These are phyloP conservation scores for Pseudococcus longispinus DNA, from an alignment of 2,888 invertebrate species.

Conservation along the genomic window DNA sequence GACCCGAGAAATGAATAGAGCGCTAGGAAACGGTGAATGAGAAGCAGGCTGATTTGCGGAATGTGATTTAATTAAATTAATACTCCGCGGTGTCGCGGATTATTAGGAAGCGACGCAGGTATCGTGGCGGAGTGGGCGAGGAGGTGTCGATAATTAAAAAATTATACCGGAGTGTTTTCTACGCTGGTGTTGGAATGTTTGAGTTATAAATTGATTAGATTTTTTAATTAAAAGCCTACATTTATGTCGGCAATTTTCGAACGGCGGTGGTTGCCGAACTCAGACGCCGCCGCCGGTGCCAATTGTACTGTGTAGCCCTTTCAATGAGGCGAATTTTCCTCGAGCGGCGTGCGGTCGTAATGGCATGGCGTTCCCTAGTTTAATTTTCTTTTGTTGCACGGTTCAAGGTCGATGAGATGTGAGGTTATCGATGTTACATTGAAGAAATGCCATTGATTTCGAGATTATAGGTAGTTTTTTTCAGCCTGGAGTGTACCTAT, in stretches of 20 bases:
- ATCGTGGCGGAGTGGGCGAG: neutral
- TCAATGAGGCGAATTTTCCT: neutral
- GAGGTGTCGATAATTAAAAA: slow-evolving; percentile 24
- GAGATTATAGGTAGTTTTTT: no score
- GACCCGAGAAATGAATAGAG: neutral
- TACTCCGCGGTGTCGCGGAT: slow-evolving; percentile 10
- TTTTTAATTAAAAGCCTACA: slow-evolving; percentile 41
- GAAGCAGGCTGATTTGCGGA: neutral
- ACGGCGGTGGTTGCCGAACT: neutral
- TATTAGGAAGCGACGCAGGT: neutral
- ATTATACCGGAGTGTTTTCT: slow-evolving; percentile 10
- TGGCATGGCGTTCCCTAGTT: neutral
- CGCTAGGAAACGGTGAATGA: neutral
- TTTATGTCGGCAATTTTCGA: slow-evolving; percentile 17
- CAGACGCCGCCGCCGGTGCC: neutral
- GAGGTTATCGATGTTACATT: no score
- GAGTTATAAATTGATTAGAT: slow-evolving; percentile 35
- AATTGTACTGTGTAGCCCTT: neutral
- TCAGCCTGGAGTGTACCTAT: no score
- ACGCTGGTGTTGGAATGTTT: slow-evolving; percentile 8
- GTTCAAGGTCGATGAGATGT: neutral
- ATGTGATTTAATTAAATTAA: slow-evolving; percentile 44
- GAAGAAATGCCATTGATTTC: no score
- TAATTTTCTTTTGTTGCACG: neutral
- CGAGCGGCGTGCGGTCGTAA: neutral